Percentiles rank a stretch among this genome's conserved stretches.
Evolutionary conservation across 2,113 vertebrate genomes (phyloP).

Genomic region (Castor canadensis): DNA sequence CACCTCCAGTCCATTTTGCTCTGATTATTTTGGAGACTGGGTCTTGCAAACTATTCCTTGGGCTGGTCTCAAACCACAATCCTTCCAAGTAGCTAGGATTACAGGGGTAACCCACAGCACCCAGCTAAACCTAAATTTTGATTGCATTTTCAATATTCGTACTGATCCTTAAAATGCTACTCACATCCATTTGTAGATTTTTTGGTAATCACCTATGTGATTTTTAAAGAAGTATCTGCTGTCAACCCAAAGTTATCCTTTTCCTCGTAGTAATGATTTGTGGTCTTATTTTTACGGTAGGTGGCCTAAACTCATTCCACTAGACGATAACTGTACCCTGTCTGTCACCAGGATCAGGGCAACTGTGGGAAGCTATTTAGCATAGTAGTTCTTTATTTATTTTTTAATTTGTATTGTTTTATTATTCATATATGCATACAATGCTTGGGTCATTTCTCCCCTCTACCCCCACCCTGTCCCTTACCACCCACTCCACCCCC

Average conservation of each 20-base stretch:
- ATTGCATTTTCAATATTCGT: conserved; percentile 19
- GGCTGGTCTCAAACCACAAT: no score
- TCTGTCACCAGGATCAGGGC: background rate
- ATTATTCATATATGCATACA: no score
- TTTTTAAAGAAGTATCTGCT: background rate
- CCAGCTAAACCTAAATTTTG: background rate
- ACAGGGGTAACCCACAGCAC: no score
- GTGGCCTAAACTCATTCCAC: background rate
- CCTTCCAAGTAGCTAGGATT: no score
- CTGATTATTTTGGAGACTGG: no score
- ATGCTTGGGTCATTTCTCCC: no score
- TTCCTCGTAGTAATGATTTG: background rate
- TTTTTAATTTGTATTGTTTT: no score
- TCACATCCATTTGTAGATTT: conserved; percentile 49
- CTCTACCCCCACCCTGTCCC: no score
- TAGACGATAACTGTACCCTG: background rate
- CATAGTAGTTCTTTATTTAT: background rate
- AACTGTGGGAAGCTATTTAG: background rate
- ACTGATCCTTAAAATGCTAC: background rate
- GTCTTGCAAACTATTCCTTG: no score
- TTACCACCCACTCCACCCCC: no score
- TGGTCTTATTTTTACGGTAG: background rate
- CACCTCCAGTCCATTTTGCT: no score
- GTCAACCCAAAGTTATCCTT: background rate
- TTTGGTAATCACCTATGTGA: background rate